phyloP scores from a whole-genome alignment of 2,113 vertebrate genomes.

The Prionailurus viverrinus region DNA sequence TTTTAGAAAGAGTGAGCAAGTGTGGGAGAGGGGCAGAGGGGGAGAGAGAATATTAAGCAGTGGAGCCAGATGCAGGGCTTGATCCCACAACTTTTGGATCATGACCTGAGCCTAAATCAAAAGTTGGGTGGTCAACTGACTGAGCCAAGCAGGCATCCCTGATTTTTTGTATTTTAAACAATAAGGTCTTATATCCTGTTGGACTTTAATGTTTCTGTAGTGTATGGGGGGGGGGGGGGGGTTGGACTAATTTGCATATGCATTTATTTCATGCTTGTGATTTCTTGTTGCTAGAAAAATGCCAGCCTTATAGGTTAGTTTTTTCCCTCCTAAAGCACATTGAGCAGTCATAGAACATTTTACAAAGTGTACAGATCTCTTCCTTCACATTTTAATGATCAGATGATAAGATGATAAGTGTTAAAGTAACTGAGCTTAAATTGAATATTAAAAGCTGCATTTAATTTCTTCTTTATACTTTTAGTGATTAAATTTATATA shows the following conservation, averaged over 20 bases:
- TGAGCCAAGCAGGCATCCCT: too few relatives aligned
- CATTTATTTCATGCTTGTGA: background rate
- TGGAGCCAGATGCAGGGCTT: too few relatives aligned
- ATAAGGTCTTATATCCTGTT: background rate
- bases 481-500: slow-evolving; percentile 33
- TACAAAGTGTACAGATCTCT: background rate
- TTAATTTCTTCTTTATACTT: slow-evolving; percentile 23
- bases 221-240: background rate
- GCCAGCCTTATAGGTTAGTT: background rate
- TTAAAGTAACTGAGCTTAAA: slow-evolving; percentile 26
- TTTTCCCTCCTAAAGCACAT: background rate
- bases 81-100: too few relatives aligned
- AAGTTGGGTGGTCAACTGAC: too few relatives aligned
- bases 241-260: background rate
- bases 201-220: background rate
- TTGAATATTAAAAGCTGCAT: slow-evolving; percentile 40
- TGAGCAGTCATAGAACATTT: background rate
- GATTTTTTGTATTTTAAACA: slow-evolving; percentile 6
- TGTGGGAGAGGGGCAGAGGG: too few relatives aligned
- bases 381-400: slow-evolving; percentile 39
- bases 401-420: background rate
- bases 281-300: slow-evolving; percentile 43
- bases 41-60: too few relatives aligned
- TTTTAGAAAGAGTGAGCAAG: too few relatives aligned
- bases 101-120: too few relatives aligned